A percentile compares a stretch with the other conserved stretches of the same genome.
phyloP scores from a whole-genome alignment of 2,113 vertebrate genomes.

The Macheiramphus alcinus region DNA sequence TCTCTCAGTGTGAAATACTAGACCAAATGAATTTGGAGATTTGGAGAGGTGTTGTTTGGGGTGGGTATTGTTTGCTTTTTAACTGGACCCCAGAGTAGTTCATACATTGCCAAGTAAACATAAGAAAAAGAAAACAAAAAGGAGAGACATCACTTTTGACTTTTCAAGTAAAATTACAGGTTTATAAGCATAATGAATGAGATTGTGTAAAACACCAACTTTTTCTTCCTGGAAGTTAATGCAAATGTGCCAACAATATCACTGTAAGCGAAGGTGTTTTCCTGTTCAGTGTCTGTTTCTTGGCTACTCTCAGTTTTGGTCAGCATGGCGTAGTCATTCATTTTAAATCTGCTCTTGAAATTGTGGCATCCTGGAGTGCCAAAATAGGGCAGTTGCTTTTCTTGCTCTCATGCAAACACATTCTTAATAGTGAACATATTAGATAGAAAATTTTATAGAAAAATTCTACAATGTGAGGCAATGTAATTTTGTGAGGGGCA shows the following conservation, averaged over 20 bases:
- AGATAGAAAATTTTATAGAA: neutral
- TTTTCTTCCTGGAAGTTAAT: neutral
- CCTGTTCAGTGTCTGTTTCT: neutral
- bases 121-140: neutral
- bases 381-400: neutral
- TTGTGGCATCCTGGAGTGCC: neutral
- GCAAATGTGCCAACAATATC: neutral
- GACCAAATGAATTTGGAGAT: neutral
- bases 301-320: neutral
- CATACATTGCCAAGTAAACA: neutral
- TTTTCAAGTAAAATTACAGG: neutral
- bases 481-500: neutral
- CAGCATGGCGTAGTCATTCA: accelerated
- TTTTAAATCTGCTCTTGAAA: neutral
- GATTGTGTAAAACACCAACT: neutral
- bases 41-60: neutral
- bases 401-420: neutral
- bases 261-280: neutral
- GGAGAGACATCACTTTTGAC: neutral
- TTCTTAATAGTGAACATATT: neutral
- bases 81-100: neutral
- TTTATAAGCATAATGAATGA: neutral
- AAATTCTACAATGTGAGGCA: neutral
- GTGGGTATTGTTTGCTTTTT: neutral
- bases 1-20: neutral